Base-by-base conservation (phyloP, 2,888 invertebrate genomes). In the Philonicus albiceps region DNA sequence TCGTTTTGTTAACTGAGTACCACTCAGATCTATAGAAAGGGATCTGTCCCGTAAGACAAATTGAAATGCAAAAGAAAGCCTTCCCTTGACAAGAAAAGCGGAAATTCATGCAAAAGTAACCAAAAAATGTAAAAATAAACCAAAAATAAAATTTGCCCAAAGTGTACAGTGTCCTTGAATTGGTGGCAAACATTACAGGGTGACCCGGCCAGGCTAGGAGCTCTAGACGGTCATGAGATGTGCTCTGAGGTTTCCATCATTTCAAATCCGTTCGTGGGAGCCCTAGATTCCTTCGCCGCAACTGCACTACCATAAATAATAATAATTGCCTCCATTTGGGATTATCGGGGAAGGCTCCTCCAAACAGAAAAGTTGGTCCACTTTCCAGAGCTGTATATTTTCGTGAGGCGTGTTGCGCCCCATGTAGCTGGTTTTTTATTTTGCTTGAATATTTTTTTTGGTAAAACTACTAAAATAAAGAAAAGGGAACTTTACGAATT, bases 1-100 rank as follows among this genome's bases (percentile, higher is more conserved):
- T 86, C 78, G 83, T 86, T 86, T 87, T 86, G 85, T 85, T 74
- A 74, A 84, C 84, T 84, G 84, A 84, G 84, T 43, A 84, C 84
- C 72, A 72, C 55, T 73, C 73, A 73, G 73, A 84, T 40, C 43
- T 37, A 31, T 83, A 64, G 81, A 22, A 83, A 64, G 81, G 81
- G 64, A 83, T 83, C 81, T 72, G 40, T 73, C 73, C 43, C 31
- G 27, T 72, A 84, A 84, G 84, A 73, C 73, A 84, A 84, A 84
- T 84, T 84, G 84, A 84, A 84, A 84, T 84, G 84, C 84, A 73
- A 83, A 64, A 64, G 37, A 64, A 64, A 83, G 30, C 81, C 64
- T 64, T 64, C 34, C n/a, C 49, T n/a, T 78, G 49, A 78, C 78
- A 49, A 78, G 78, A 49, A 78, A 78, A 49, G 49, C 49, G 78